A percentile compares a stretch with the other conserved stretches of the same genome.
These are phyloP conservation scores for Mesocricetus auratus DNA, from an alignment of 2,113 vertebrate genomes.

Conservation along the genomic window DNA sequence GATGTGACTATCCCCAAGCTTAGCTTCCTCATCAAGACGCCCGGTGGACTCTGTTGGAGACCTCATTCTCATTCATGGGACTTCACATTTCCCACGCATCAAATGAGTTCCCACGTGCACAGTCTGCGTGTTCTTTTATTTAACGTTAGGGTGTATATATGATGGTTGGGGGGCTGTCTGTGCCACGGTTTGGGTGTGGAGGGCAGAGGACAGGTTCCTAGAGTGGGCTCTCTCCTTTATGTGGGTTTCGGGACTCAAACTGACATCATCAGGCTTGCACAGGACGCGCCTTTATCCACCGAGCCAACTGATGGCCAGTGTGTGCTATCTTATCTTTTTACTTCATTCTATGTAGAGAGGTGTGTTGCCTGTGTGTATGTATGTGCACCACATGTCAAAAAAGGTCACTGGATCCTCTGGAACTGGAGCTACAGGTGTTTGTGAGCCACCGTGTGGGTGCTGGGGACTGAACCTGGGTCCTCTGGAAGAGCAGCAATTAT, in stretches of 20 bases:
- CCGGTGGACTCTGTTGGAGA: fast-evolving
- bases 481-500: not conserved
- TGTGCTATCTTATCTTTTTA: not conserved
- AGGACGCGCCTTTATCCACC: not conserved
- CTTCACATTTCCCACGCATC: not conserved
- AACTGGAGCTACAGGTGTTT: not conserved
- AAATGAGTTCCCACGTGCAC: not conserved
- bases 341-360: not conserved
- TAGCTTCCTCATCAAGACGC: not conserved
- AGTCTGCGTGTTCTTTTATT: not conserved
- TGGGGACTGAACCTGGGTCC: not conserved
- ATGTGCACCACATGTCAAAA: not conserved
- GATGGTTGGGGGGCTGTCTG: not conserved
- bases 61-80: not conserved
- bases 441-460: not conserved
- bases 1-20: not conserved
- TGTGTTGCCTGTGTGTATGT: not conserved
- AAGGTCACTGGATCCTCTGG: not conserved
- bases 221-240: no score
- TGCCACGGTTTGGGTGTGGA: not conserved
- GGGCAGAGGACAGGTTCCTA: not conserved
- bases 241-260: not conserved
- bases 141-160: not conserved
- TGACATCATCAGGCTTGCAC: not conserved
- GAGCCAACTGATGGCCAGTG: not conserved